Percentiles rank a stretch among this genome's conserved stretches.
phyloP scores from a whole-genome alignment of 2,797 vertebrate genomes.

The Alca torda region DNA sequence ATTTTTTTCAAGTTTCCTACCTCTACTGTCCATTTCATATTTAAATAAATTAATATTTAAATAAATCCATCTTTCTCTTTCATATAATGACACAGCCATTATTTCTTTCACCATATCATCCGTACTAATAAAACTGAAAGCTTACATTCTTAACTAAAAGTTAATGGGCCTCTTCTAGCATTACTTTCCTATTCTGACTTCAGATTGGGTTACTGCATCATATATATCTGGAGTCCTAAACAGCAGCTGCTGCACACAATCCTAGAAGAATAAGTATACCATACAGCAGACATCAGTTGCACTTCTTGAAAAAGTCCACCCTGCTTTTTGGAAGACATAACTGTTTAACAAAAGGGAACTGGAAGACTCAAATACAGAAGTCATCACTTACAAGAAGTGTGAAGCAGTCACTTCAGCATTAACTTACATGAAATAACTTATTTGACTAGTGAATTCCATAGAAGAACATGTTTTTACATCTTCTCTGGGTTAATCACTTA shows the following conservation, averaged over 20 bases:
- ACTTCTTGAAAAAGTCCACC: neutral
- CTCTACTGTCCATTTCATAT: neutral
- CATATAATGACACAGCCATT: neutral
- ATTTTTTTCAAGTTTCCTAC: neutral
- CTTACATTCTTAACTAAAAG: neutral
- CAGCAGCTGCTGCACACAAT: neutral
- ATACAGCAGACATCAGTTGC: neutral
- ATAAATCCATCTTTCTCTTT: neutral
- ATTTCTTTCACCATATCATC: neutral
- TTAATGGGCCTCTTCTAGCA: neutral
- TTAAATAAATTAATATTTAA: neutral
- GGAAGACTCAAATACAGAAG: neutral
- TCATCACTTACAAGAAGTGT: rapidly evolving
- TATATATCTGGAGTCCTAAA: neutral
- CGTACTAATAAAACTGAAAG: neutral
- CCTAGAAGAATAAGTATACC: neutral
- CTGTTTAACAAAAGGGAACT: neutral
- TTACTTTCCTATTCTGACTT: neutral
- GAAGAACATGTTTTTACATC: neutral
- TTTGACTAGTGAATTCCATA: neutral
- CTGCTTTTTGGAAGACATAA: neutral
- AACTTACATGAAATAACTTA: neutral
- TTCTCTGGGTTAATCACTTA: neutral
- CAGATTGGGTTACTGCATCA: neutral
- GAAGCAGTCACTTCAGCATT: neutral